These are phyloP conservation scores for Prionchulus punctatus DNA, from an alignment of 2,888 invertebrate species.

Conservation along the genomic window DNA sequence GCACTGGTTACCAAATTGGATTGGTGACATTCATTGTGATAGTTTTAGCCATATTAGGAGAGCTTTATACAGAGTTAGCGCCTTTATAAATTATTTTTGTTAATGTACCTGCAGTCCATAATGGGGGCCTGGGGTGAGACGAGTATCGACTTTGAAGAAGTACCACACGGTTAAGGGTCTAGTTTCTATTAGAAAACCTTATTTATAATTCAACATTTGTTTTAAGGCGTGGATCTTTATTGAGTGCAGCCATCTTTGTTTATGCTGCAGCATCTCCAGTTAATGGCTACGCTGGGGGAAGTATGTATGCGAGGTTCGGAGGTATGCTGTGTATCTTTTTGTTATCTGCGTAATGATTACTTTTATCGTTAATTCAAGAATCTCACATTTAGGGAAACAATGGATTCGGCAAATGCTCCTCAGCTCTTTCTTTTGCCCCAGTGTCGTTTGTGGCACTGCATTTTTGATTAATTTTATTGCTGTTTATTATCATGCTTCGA, in stretches of 20 bases:
- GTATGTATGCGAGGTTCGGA: conserved; percentile 84
- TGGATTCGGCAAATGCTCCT: conserved; percentile 97
- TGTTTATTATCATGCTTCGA: conserved; percentile 95
- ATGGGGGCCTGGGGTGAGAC: too few species aligned
- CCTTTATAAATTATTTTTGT: too few species aligned
- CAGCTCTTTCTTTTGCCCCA: conserved; percentile 80
- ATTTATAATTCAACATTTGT: too few species aligned
- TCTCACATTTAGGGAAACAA: conserved; percentile 34
- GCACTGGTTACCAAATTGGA: conserved; percentile 82
- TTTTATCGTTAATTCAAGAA: not conserved
- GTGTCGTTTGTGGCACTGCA: conserved; percentile 77
- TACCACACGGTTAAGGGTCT: not conserved
- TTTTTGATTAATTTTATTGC: conserved; percentile 98
- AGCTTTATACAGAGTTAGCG: conserved; percentile 79
- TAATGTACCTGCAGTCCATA: too few species aligned
- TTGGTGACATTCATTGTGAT: conserved; percentile 84
- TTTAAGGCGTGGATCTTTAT: conserved; percentile 62
- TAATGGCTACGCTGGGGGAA: conserved; percentile 95
- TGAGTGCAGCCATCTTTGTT: conserved; percentile 93
- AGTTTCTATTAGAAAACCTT: conserved; percentile 14
- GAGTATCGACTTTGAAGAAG: too few species aligned
- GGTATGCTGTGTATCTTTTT: too few species aligned
- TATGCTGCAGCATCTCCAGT: conserved; percentile 96
- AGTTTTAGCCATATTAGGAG: conserved; percentile 86
- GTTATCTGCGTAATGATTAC: too few species aligned